phyloP scores from a whole-genome alignment of 2,113 vertebrate species.

The Burhinus oedicnemus region DNA sequence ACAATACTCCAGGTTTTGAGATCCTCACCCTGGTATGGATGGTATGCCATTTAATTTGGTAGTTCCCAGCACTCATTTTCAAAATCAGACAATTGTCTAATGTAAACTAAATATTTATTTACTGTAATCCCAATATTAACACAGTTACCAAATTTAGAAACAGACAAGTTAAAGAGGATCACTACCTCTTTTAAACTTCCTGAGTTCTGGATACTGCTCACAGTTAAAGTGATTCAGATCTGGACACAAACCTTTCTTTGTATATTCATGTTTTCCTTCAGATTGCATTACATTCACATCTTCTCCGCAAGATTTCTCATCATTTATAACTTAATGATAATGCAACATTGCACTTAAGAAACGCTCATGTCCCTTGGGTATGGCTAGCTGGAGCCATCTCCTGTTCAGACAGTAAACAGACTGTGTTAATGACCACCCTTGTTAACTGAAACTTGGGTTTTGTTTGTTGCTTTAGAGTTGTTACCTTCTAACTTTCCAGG shows the following conservation, averaged over 20 bases:
- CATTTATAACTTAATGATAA: background rate
- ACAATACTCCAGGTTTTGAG: background rate
- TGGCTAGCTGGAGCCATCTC: constrained; percentile 63
- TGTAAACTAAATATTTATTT: background rate
- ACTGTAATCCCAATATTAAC: background rate
- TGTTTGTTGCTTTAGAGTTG: background rate
- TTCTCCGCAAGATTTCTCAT: background rate
- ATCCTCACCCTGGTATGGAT: background rate
- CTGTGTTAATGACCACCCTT: background rate
- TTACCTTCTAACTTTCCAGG: background rate
- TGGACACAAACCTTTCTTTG: background rate
- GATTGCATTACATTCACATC: background rate
- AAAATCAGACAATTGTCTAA: background rate
- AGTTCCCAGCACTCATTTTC: background rate
- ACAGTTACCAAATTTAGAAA: background rate
- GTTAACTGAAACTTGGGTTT: background rate
- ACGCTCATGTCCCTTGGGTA: constrained; percentile 31
- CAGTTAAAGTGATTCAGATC: background rate
- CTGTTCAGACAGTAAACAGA: constrained; percentile 58
- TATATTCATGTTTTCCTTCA: background rate
- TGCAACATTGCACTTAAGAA: background rate
- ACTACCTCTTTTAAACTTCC: background rate
- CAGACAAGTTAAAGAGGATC: background rate
- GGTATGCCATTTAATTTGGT: background rate
- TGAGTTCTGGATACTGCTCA: background rate